These are phyloP conservation scores for Melanerpes formicivorus DNA, from an alignment of 2,113 vertebrate genomes.

Conservation along the genomic window DNA sequence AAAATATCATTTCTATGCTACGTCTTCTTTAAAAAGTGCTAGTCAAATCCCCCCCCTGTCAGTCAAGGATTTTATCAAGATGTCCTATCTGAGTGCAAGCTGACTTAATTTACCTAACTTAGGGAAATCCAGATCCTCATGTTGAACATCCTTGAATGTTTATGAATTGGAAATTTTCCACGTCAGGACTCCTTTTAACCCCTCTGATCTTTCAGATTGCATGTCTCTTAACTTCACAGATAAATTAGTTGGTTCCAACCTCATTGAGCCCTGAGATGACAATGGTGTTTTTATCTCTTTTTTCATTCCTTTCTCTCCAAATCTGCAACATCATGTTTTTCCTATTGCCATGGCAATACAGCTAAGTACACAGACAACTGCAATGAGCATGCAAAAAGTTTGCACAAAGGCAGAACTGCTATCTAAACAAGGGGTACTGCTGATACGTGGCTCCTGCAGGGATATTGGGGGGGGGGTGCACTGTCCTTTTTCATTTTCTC, in stretches of 20 bases:
- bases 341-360: conserved; percentile 68
- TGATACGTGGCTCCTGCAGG: not conserved
- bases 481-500: not conserved
- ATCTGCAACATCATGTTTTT: conserved; percentile 58
- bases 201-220: conserved; percentile 49
- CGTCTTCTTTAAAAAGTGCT: not conserved
- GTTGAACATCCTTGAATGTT: conserved; percentile 9
- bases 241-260: conserved; percentile 47
- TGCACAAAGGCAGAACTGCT: conserved; percentile 43
- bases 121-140: conserved; percentile 12
- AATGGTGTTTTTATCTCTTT: conserved; percentile 10
- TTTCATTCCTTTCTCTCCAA: conserved; percentile 11
- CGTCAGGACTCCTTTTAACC: conserved; percentile 54
- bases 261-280: not conserved
- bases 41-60: not conserved
- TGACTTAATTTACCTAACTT: not conserved
- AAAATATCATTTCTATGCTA: not conserved
- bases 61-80: not conserved
- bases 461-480: not conserved
- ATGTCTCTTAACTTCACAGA: conserved; percentile 3
- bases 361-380: conserved; percentile 17
- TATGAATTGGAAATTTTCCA: conserved; percentile 42
- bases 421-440: conserved; percentile 11
- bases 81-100: not conserved
- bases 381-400: conserved; percentile 46